Percentiles rank a stretch among this genome's conserved stretches.
phyloP scores from a whole-genome alignment of 92 coral and sea anemone species.

The Paramuricea clavata region DNA sequence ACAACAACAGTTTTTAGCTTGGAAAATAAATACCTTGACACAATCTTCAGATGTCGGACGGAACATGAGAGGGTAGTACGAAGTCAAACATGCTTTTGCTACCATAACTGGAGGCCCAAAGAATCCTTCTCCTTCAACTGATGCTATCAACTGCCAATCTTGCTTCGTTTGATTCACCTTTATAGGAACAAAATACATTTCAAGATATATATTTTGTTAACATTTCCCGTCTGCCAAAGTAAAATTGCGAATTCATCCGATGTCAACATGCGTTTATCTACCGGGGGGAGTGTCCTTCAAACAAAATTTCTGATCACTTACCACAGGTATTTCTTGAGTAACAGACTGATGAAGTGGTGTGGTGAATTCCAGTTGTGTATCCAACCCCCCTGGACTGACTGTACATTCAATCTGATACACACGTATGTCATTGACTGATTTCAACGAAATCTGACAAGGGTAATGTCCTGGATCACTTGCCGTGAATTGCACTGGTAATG shows the following conservation, averaged over 20 bases:
- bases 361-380: slow-evolving; percentile 86
- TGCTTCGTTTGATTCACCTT: slow-evolving; percentile 93
- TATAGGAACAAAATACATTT: not conserved
- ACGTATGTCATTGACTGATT: slow-evolving; percentile 92
- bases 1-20: too few species aligned
- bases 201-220: too few species aligned
- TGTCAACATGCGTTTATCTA: not conserved
- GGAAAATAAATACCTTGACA: slow-evolving; percentile 70
- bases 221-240: too few species aligned
- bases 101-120: slow-evolving; percentile 91
- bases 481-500: slow-evolving; percentile 81
- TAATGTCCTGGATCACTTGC: slow-evolving; percentile 96
- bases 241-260: too few species aligned
- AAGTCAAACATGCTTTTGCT: slow-evolving; percentile 86
- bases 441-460: slow-evolving; percentile 85
- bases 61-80: slow-evolving; percentile 97
- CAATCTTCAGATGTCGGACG: slow-evolving; percentile 86
- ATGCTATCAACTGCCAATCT: slow-evolving; percentile 93
- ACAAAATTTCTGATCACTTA: slow-evolving; percentile 41
- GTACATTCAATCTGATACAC: slow-evolving; percentile 97
- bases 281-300: not conserved
- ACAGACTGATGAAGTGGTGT: slow-evolving; percentile 97
- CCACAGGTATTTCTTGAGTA: slow-evolving; percentile 98
- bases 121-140: slow-evolving; percentile 94
- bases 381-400: slow-evolving; percentile 92